Evolutionary conservation across 1,140 invertebrate species (phyloP).

Genomic region (Saccostrea glomerata): DNA sequence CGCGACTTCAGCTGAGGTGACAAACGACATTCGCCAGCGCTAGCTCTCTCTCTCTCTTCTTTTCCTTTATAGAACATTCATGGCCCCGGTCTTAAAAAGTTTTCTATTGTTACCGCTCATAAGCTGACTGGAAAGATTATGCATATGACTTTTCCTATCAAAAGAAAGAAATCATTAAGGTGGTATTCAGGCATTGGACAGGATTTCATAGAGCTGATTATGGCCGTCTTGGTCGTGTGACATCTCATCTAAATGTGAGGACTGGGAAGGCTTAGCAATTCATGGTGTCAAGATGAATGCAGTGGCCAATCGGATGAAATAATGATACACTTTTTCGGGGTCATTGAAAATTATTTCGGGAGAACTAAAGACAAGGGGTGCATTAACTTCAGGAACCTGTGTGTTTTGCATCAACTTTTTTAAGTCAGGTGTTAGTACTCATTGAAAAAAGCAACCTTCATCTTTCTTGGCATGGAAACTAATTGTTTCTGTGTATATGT

Average conservation of each 20-base stretch:
- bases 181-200: conserved; percentile 27
- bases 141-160: conserved; percentile 36
- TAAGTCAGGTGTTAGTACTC: conserved; percentile 21
- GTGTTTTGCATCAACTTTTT: conserved; percentile 19
- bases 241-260: conserved; percentile 30
- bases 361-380: not conserved
- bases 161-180: conserved; percentile 37
- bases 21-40: not conserved
- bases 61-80: not conserved
- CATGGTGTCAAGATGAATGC: not conserved
- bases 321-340: not conserved
- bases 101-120: conserved; percentile 16
- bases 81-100: conserved; percentile 8
- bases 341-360: not conserved
- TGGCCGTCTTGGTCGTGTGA: conserved; percentile 29
- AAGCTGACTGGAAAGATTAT: conserved; percentile 27
- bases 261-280: conserved; percentile 13
- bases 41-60: not conserved
- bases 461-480: conserved; percentile 28
- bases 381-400: conserved; percentile 27
- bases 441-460: conserved; percentile 22
- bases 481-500: conserved; percentile 35
- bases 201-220: conserved; percentile 36
- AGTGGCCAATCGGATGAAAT: conserved; percentile 27
- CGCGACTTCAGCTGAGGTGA: not conserved